Evolutionary conservation across 1,140 invertebrate genomes (phyloP), one percentile per base, ranked within the genome.

Genomic region (Agraylea sexmaculata): DNA sequence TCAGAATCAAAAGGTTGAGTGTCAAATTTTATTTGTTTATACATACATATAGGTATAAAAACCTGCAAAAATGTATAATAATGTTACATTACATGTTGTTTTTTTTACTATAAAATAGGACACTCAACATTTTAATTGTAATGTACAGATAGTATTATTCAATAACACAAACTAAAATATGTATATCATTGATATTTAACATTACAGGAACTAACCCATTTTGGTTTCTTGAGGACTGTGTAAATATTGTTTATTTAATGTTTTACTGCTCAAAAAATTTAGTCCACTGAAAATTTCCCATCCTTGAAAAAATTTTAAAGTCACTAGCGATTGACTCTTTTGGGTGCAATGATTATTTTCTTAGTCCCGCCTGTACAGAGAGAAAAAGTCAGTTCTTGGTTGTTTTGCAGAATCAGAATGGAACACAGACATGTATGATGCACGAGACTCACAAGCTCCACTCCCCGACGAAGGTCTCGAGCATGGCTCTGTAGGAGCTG

Each of bases 351-450:
- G 25, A 27, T 27, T 8, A 27, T 27, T 8, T n/a, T 25, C 7
- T 25, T 25, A 8, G 7, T 8, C n/a, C n/a, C n/a, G 23, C n/a
- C n/a, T 8, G 23, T 25, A 12, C n/a, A n/a, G n/a, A n/a, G n/a
- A n/a, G n/a, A 11, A 10, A 20, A 35, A 47, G 49, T 58, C 56
- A 56, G 54, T 54, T 57, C 55, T 59, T 55, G 52, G 56, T 55
- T 59, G 59, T 23, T 49, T 67, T 65, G 47, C 69, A 72, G 71
- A 69, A 47, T 68, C 68, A 45, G 68, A 66, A 33, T 65, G 69
- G 37, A 67, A 68, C 48, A 71, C 69, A 38, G 70, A 73, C 55
- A 69, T 72, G 49, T 70, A 69, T 13, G 64, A 66, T 46, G 56
- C 59, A 41, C 62, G 57, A 13, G 68, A 70, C 46, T 64, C 60